These are phyloP conservation scores for Azorinus chamasolen DNA, from an alignment of 2,888 invertebrate genomes.

Conservation along the genomic window DNA sequence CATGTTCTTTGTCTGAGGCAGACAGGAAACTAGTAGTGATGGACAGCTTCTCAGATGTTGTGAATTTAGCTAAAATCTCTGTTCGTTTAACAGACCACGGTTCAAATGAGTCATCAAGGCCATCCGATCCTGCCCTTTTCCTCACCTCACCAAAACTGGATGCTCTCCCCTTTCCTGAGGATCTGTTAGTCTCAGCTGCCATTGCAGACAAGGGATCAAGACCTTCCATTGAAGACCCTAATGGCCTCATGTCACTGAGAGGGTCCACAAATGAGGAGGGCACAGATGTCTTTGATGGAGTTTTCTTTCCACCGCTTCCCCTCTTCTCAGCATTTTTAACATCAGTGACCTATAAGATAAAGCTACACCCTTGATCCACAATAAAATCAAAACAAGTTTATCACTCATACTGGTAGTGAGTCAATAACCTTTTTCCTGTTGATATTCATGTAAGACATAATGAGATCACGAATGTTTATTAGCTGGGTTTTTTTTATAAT, in stretches of 20 bases:
- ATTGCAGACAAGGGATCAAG: constrained; percentile 92
- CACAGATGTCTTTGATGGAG: neutral
- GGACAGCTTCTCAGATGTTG: constrained; percentile 96
- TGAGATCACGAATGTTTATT: no score
- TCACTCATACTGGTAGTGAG: no score
- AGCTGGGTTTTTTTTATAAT: no score
- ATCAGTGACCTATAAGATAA: constrained; percentile 79
- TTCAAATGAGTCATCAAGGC: constrained; percentile 87
- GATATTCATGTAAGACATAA: no score
- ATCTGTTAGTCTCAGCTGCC: constrained; percentile 89
- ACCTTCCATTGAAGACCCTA: constrained; percentile 89
- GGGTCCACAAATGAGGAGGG: neutral
- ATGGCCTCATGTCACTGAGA: constrained; percentile 66
- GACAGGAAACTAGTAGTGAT: constrained; percentile 94
- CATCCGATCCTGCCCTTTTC: constrained; percentile 26
- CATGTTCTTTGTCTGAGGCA: constrained; percentile 82
- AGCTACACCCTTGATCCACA: no score
- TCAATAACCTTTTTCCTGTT: no score
- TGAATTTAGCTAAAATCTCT: constrained; percentile 95
- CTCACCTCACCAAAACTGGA: constrained; percentile 49
- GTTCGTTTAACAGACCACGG: constrained; percentile 93
- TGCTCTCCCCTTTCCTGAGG: constrained; percentile 85
- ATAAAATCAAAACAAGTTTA: no score
- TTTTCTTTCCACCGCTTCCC: constrained; percentile 55
- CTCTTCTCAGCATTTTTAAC: constrained; percentile 73